Base-by-base conservation (phyloP, 2,888 invertebrate species). In the Syrphus vitripennis region DNA sequence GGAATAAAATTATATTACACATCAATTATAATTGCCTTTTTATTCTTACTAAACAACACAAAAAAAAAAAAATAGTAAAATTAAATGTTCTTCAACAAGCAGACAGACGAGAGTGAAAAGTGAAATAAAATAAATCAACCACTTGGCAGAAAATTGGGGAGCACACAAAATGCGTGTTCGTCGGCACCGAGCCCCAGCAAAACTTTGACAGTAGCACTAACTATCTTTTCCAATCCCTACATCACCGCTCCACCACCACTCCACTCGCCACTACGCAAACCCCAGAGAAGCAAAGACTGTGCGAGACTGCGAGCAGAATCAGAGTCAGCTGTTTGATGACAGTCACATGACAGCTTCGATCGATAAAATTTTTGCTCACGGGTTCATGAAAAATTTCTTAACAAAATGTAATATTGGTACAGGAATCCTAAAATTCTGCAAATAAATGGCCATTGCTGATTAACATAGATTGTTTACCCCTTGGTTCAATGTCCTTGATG, bases 291-390 rank as follows among this genome's bases (percentile, higher is more conserved):
- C 45, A 65, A n/a, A 65, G 21, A 65, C 21, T 67, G 31, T 34
- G 67, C 48, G 6, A 57, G 5, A 31, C 31, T 31, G 9, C 31
- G 45, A 40, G 16, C 4, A 72, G 45, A 77, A 50, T 63, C 48
- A 69, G 26, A 83, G 92, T 92, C 92, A 92, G 92, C 92, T 92
- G 92, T 92, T 92, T 89, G 89, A 87, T 91, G 91, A 91, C 91
- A 92, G 91, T 92, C 92, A 92, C 92, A 92, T 92, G 92, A 92
- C 91, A 90, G 90, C 88, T 89, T 90, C 89, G 89, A 90, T 91
- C 91, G 90, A 91, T 91, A 91, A 88, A 90, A 91, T 90, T 90
- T n/a, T 89, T 90, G 89, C 91, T 91, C 92, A 92, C 91, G 92
- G 89, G 90, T 89, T 91, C 87, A 63, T 82, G 88, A 84, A 84